Conservation (phyloP, 2,888 invertebrate species). For the Conchocele bisecta region DNA sequence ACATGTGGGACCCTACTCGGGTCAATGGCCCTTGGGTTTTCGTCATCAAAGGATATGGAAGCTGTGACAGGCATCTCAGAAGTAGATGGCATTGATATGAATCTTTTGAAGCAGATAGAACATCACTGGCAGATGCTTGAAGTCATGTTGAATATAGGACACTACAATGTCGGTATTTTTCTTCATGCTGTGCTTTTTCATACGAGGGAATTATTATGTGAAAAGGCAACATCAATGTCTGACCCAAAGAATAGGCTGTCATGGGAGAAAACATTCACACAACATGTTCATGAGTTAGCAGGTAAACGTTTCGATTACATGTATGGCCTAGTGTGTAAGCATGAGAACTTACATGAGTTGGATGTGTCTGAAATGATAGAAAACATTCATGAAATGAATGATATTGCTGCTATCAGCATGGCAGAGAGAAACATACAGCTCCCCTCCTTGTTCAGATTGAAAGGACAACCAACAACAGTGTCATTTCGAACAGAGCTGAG, state of each 20-base stretch:
- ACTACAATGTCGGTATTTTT: slow-evolving; percentile 3
- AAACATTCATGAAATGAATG: slow-evolving; percentile 9
- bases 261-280: slow-evolving; percentile 23
- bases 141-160: slow-evolving; percentile 4
- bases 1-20: background rate
- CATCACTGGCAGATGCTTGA: background rate
- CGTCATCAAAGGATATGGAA: background rate
- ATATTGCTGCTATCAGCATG: background rate
- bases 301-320: slow-evolving; percentile 11
- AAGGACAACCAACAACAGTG: slow-evolving; percentile 1
- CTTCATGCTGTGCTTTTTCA: slow-evolving; percentile 12
- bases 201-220: slow-evolving; percentile 1
- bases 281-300: background rate
- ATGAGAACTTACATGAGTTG: background rate
- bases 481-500: slow-evolving; percentile 32
- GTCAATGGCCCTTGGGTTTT: background rate
- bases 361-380: slow-evolving; percentile 10
- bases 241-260: background rate
- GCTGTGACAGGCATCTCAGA: background rate
- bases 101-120: slow-evolving; percentile 11
- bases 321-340: background rate
- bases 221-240: background rate
- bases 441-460: slow-evolving; percentile 32
- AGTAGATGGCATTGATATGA: background rate
- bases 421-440: background rate